Evolutionary conservation across 2,888 invertebrate genomes (phyloP).

Genomic region (Eudemis profundana): DNA sequence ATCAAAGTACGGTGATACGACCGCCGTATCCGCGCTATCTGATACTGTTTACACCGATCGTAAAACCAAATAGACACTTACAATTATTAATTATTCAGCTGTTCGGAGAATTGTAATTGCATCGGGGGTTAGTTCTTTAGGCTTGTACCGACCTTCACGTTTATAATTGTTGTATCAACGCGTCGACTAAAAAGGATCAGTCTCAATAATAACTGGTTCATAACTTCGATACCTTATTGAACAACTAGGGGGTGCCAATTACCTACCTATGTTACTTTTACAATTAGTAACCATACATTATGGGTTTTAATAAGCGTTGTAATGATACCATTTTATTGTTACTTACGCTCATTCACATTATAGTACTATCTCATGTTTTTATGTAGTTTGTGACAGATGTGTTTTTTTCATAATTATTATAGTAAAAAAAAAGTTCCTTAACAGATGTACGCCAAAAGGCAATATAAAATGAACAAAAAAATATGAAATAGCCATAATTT

Average conservation of each 20-base stretch:
- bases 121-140: background rate
- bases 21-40: conserved; percentile 52
- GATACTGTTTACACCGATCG: conserved; percentile 61
- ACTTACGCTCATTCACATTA: background rate
- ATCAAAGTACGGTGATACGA: conserved; percentile 36
- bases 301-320: background rate
- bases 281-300: background rate
- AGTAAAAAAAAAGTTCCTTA: no score
- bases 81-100: conserved; percentile 54
- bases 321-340: background rate
- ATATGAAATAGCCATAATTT: no score
- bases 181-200: conserved; percentile 1
- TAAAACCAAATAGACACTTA: conserved; percentile 61
- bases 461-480: no score
- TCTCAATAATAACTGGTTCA: conserved; percentile 6
- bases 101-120: conserved; percentile 41
- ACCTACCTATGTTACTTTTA: background rate
- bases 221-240: conserved; percentile 15
- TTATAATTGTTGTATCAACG: conserved; percentile 8
- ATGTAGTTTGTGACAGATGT: background rate
- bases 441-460: no score
- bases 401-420: no score
- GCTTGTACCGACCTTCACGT: background rate
- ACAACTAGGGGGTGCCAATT: background rate
- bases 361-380: background rate